Evolutionary conservation across 1,140 invertebrate genomes (phyloP).

Genomic region (Ostrea edulis): DNA sequence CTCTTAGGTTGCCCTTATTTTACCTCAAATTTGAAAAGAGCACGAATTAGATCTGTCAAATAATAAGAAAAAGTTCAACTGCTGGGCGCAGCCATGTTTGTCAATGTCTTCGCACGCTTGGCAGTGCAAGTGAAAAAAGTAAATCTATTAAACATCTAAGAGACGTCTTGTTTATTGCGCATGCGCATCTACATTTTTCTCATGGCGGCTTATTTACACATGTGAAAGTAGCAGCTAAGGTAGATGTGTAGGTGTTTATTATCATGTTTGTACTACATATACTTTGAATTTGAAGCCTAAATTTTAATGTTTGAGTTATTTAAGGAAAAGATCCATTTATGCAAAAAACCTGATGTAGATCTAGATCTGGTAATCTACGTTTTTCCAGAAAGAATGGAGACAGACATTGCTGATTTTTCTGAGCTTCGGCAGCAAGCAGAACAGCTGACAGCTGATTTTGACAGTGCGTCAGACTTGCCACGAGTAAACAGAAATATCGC

Average conservation of each 20-base stretch:
- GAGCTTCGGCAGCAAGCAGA: constrained; percentile 94
- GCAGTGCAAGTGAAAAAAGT: background rate
- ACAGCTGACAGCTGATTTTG: constrained; percentile 92
- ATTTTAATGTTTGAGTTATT: background rate
- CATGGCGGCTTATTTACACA: constrained; percentile 36
- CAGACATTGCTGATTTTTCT: constrained; percentile 82
- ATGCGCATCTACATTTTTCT: background rate
- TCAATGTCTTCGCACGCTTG: background rate
- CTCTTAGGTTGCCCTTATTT: background rate
- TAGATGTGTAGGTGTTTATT: background rate
- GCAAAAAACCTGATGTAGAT: background rate
- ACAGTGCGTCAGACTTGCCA: constrained; percentile 82
- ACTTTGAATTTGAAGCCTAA: too few species aligned
- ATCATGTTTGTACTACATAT: too few species aligned
- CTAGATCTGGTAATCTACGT: background rate
- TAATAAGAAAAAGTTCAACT: background rate
- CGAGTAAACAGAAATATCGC: constrained; percentile 93
- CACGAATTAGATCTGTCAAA: background rate
- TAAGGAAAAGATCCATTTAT: background rate
- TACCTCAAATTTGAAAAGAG: background rate
- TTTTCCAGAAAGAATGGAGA: constrained; percentile 58
- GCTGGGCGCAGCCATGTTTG: constrained; percentile 14
- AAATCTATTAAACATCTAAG: background rate
- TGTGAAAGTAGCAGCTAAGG: constrained; percentile 15
- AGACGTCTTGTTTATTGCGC: background rate